These are phyloP conservation scores for Perccottus glenii DNA, from an alignment of 2,113 vertebrate genomes.

Conservation along the genomic window DNA sequence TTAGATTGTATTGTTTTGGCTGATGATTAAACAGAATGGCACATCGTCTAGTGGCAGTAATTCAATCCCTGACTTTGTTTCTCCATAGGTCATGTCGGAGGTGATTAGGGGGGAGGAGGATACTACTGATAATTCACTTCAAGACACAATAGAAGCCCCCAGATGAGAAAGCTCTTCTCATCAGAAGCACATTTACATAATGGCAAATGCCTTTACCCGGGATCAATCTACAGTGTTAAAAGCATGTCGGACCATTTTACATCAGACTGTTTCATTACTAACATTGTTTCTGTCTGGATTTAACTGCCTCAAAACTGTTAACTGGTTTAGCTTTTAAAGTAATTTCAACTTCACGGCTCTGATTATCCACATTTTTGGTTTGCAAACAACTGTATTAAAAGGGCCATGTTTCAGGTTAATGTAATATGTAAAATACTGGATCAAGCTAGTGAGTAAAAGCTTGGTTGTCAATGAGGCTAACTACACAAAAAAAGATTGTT, in stretches of 20 bases:
- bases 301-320: not conserved
- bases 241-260: not conserved
- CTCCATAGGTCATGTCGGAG: slow-evolving; percentile 65
- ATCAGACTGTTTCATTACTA: not conserved
- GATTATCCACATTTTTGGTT: too few species aligned
- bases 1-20: not conserved
- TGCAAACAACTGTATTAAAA: too few species aligned
- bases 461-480: not conserved
- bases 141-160: slow-evolving; percentile 46
- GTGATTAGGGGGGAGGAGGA: slow-evolving; percentile 54
- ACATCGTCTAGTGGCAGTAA: not conserved
- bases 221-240: not conserved
- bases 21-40: not conserved
- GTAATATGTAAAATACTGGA: too few species aligned
- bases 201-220: not conserved
- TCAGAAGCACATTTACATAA: not conserved
- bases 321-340: not conserved
- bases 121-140: slow-evolving; percentile 35
- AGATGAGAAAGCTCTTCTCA: slow-evolving; percentile 49
- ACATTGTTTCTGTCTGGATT: not conserved
- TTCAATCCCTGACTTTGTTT: not conserved
- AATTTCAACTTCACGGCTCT: too few species aligned
- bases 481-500: not conserved
- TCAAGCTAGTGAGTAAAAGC: not conserved
- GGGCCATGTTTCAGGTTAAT: too few species aligned